Evolutionary conservation across 2,888 invertebrate genomes (phyloP), one percentile per base, ranked within the genome.

Genomic region (Drosophila tanythrix): DNA sequence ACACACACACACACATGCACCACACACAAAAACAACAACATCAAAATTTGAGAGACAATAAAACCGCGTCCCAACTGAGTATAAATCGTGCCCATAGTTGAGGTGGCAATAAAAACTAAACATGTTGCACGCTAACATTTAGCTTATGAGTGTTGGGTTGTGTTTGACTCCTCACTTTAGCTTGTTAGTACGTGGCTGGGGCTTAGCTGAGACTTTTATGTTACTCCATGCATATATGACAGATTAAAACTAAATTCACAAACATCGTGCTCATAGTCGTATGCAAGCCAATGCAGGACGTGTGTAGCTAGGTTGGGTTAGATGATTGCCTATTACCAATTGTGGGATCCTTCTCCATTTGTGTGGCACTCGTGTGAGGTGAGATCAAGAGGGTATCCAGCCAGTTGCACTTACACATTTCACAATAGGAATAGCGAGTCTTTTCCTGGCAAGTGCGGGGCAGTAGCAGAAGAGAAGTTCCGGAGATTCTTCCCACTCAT

Each of bases 71-170:
- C 58, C 57, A 56, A 61, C 61, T 68, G 64, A 51, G 27, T 50
- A 48, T 43, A 68, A 73, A 73, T 59, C 63, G 68, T 40, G 25
- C 18, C 57, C 38, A 35, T 53, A 40, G 62, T 74, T 43, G 66
- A 70, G 76, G 53, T 59, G 70, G 70, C 80, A 79, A 79, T 82
- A 80, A 82, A 87, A 82, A 82, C 80, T 82, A 79, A 85, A 77
- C 74, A 84, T 82, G 68, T 72, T 51, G 56, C 27, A 43, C 52
- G 61, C 48, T 52, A 29, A 10, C 46, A 25, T 67, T 67, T 50
- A 25, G 62, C 64, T 66, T 65, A 52, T 56, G 64, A 36, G 11
- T 55, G 55, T 55, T 11, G 35, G 25, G 25, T 29, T 18, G 11
- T 18, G 33, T 60, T 38, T 21, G 35, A 29, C 15, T 25, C n/a